A percentile compares a stretch with the other conserved stretches of the same genome.
Conservation (phyloP, 2,797 vertebrate genomes). For the Liparis tanakae region DNA sequence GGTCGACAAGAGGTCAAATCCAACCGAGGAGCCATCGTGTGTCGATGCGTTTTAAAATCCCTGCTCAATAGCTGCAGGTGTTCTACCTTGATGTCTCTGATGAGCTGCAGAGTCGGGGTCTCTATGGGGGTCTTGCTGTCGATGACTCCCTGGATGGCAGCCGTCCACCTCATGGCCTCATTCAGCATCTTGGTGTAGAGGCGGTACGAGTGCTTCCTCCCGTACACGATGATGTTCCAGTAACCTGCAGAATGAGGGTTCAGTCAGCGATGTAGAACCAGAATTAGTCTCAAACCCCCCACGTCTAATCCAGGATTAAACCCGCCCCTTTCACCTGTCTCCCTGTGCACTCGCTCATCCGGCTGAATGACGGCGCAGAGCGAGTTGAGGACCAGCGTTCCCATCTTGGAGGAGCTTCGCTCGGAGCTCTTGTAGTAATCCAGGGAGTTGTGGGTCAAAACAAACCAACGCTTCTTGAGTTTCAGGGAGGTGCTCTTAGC, state of each 20-base stretch:
- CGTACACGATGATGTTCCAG: slow-evolving; percentile 92
- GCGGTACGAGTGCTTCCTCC: slow-evolving; percentile 91
- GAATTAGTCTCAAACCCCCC: slow-evolving; percentile 16
- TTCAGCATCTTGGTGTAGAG: slow-evolving; percentile 92
- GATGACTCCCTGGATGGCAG: slow-evolving; percentile 90
- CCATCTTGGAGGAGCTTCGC: slow-evolving; percentile 89
- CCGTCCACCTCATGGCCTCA: slow-evolving; percentile 93
- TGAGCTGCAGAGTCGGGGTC: slow-evolving; percentile 93
- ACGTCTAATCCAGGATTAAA: slow-evolving; percentile 58
- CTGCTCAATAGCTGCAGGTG: background rate
- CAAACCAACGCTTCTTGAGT: slow-evolving; percentile 95
- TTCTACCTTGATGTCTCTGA: slow-evolving; percentile 92
- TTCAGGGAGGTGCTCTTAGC: slow-evolving; percentile 91
- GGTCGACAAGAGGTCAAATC: background rate
- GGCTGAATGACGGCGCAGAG: slow-evolving; percentile 92
- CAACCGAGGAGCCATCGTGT: background rate
- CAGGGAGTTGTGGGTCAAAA: slow-evolving; percentile 90
- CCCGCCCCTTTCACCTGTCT: slow-evolving; percentile 83
- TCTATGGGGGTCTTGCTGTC: slow-evolving; percentile 93
- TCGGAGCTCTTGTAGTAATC: slow-evolving; percentile 95
- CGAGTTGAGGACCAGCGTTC: slow-evolving; percentile 93
- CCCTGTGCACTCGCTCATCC: slow-evolving; percentile 89
- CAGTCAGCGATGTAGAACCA: slow-evolving; percentile 1
- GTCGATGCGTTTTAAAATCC: background rate
- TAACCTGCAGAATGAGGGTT: slow-evolving; percentile 81